Percentiles rank a stretch among this genome's conserved stretches.
Evolutionary conservation across 2,888 invertebrate species (phyloP).

Genomic region (Keiferia lycopersicella): DNA sequence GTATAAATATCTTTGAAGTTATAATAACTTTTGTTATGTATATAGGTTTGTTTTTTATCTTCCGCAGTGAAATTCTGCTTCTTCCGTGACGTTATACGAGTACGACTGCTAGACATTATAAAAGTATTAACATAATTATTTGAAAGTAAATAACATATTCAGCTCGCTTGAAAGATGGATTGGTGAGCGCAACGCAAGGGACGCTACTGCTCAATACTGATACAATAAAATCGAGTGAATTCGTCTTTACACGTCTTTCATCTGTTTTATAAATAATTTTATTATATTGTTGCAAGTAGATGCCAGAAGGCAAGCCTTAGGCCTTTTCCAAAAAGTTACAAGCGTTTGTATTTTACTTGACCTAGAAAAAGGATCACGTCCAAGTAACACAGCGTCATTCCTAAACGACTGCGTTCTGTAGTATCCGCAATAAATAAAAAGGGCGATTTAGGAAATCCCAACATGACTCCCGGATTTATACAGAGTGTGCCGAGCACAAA

Average conservation of each 20-base stretch:
- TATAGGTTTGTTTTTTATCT: too few relatives aligned
- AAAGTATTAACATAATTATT: too few relatives aligned
- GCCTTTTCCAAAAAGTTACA: neutral
- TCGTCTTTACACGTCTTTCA: too few relatives aligned
- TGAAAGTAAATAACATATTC: too few relatives aligned
- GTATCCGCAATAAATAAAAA: slow-evolving; percentile 75
- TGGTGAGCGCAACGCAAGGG: neutral
- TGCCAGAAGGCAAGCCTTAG: neutral
- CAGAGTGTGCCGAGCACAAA: slow-evolving; percentile 71
- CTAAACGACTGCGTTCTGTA: slow-evolving; percentile 68
- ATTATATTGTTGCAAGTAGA: neutral
- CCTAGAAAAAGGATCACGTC: slow-evolving; percentile 14
- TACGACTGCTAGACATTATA: too few relatives aligned
- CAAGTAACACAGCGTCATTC: slow-evolving; percentile 30
- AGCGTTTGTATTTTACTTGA: neutral
- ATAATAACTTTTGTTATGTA: too few relatives aligned
- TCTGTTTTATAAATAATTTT: too few relatives aligned
- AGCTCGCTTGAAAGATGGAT: too few relatives aligned
- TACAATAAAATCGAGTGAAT: too few relatives aligned
- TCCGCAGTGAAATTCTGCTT: too few relatives aligned
- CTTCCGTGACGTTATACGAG: too few relatives aligned
- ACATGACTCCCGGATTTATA: slow-evolving; percentile 78
- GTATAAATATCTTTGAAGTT: too few relatives aligned
- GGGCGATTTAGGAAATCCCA: slow-evolving; percentile 76
- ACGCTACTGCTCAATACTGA: neutral